Evolutionary conservation across 2,113 vertebrate genomes (phyloP), one percentile per base, ranked within the genome.

Genomic region (Chlamydotis undulata): DNA sequence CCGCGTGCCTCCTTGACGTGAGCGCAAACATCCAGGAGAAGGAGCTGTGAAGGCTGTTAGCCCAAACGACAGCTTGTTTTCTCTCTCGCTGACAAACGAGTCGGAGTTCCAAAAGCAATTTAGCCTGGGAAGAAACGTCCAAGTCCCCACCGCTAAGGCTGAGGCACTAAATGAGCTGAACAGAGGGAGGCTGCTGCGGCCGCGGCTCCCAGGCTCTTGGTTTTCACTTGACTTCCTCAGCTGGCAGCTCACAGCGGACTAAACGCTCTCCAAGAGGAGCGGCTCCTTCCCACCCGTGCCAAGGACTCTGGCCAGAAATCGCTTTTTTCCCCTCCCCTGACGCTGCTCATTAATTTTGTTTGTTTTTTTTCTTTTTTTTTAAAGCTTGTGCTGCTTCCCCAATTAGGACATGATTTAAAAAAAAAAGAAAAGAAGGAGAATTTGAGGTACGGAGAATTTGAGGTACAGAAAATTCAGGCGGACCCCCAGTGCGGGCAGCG

Each of bases 171-270:
- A 73, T 26, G 70, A 69, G 87, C 63, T 0, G 14, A 81, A 83
- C 47, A 22, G 68, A 69, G 77, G 87, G 71, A 15, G 16, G 63
- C 70, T 68, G 81, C n/a, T 4, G 60, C 4, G 6, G 82, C 33
- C 12, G 12, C 55, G 1, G 87, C 78, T 85, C 65, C 82, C 84
- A 94, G 90, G 80, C 80, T 47, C 82, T 94, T 39, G 76, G 47
- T 89, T 95, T 93, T 70, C 88, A 78, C 88, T 93, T 71, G 83
- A 88, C 61, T 75, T 94, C 80, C 86, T 69, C 74, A 10, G 24
- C 77, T 91, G 88, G 86, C 90, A 95, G 80, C 93, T 86, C 70
- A 1, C 49, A 14, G 50, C 2, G 3, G 77, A 60, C 56, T 60
- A 10, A 37, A 64, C 1, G 5, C 69, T 49, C 71, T 92, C 76